Conservation (phyloP, 2,113 vertebrate genomes). For the Notothenia coriiceps region DNA sequence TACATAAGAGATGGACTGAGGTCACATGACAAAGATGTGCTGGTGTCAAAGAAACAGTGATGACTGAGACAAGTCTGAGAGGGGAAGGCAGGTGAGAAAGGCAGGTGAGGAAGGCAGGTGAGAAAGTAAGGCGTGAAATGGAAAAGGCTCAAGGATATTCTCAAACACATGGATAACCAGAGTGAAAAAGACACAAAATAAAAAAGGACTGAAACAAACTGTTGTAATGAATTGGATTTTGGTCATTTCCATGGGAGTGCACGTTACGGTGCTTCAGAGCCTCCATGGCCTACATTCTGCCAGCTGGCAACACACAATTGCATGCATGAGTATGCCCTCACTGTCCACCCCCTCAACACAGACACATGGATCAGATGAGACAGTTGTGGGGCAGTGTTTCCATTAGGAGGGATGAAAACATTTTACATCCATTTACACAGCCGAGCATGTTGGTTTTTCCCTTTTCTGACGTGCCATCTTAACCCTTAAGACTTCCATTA, state of each 20-base stretch:
- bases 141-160: conserved; percentile 3
- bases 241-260: conserved; percentile 62
- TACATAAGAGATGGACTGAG: conserved; percentile 17
- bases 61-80: too few relatives aligned
- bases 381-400: conserved; percentile 71
- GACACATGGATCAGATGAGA: conserved; percentile 69
- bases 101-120: conserved; percentile 3
- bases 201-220: too few relatives aligned
- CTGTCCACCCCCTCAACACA: conserved; percentile 25
- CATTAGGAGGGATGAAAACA: conserved; percentile 48
- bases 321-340: conserved; percentile 64
- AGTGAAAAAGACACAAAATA: not conserved
- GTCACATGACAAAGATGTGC: conserved; percentile 8
- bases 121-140: conserved; percentile 16
- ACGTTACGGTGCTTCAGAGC: conserved; percentile 58
- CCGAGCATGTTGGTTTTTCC: not conserved
- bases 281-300: conserved; percentile 80
- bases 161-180: conserved; percentile 19
- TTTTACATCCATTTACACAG: conserved; percentile 35
- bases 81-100: too few relatives aligned
- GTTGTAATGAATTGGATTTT: conserved; percentile 57
- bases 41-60: conserved; percentile 19
- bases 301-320: conserved; percentile 72
- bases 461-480: not conserved
- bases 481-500: not conserved